Base-by-base conservation (phyloP, 2,797 vertebrate species). In the Cygnus olor region DNA sequence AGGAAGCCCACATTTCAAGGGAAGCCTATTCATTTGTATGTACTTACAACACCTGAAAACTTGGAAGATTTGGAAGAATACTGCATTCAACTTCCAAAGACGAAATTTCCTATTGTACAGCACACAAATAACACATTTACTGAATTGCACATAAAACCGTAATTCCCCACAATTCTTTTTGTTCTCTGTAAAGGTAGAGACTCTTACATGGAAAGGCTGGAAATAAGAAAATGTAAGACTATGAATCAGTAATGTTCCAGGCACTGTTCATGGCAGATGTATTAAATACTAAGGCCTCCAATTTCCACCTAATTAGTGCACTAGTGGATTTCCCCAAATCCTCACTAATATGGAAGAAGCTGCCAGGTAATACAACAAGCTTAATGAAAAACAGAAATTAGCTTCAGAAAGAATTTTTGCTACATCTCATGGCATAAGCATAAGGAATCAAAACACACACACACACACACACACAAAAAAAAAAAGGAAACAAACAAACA, bases 231-330 rank as follows among this genome's bases (percentile, higher is more conserved):
- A 30, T 56, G 24, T 34, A 79, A 95, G 79, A 89, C 53, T 90
- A 49, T 92, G 83, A 94, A 94, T 97, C 92, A 95, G 45, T 94
- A 94, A 95, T 11, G 32, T 49, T 45, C 74, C 64, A 78, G 95
- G 94, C 85, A 92, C 76, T 94, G 42, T 81, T 97, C 93, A 70
- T 80, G 57, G 60, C 49, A 92, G 30, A 54, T 71, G 28, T 90
- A 93, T 95, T 94, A 95, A 85, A 9, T 81, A 42, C 68, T 57
- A 57, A 54, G 12, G 18, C 61, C 47, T 96, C 79, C 32, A 89
- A 61, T 95, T 97, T 95, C 84, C 79, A 94, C 88, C 71, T 93
- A 94, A 97, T 96, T 96, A 94, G 60, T 80, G 15, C 66, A 51
- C 65, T 63, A 93, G 80, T 42, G 72, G 83, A 85, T 95, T 93